These are phyloP conservation scores for Andricus curvator DNA, from an alignment of 2,888 invertebrate species.

Conservation along the genomic window DNA sequence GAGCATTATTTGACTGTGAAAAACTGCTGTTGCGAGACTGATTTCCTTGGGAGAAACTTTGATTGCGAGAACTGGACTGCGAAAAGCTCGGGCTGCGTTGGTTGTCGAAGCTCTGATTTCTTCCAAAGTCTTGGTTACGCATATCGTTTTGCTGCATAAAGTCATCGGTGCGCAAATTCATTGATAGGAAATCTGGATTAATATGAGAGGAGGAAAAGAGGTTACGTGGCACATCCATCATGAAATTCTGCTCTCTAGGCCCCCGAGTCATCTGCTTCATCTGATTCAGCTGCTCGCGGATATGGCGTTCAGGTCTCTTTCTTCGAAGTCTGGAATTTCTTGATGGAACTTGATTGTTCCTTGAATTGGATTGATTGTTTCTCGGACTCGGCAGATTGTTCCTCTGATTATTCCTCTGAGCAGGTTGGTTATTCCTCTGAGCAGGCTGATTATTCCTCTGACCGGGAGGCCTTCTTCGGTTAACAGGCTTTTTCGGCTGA, in stretches of 20 bases:
- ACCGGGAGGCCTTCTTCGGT: neutral
- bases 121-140: slow-evolving; percentile 1
- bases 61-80: neutral
- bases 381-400: neutral
- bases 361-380: neutral
- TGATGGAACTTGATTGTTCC: neutral
- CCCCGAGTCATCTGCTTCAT: neutral
- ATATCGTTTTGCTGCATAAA: slow-evolving; percentile 18
- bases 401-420: neutral
- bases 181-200: neutral
- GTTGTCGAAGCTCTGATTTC: slow-evolving; percentile 3
- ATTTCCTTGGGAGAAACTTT: slow-evolving; percentile 17
- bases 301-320: neutral
- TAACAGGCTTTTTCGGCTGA: neutral
- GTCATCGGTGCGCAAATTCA: slow-evolving; percentile 8
- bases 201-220: neutral
- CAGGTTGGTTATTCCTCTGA: neutral
- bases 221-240: slow-evolving; percentile 11
- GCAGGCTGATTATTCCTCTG: neutral
- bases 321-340: neutral
- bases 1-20: neutral
- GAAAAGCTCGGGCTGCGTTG: neutral
- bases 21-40: neutral
- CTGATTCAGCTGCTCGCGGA: neutral
- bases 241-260: neutral